Evolutionary conservation across 2,113 vertebrate species (phyloP).

Genomic region (Chionodraco myersi): DNA sequence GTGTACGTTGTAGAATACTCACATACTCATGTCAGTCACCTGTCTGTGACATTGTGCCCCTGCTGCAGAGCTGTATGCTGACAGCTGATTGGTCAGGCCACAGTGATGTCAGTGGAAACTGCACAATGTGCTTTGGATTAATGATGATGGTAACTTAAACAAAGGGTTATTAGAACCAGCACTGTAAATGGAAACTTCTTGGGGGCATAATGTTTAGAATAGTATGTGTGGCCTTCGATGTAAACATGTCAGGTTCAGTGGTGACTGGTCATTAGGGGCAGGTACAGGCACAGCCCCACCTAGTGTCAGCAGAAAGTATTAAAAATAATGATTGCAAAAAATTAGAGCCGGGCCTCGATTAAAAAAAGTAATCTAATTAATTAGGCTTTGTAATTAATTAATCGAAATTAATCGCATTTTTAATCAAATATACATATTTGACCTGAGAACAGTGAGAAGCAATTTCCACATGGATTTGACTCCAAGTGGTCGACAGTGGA

Average conservation of each 20-base stretch:
- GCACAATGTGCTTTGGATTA: background rate
- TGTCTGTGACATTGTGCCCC: background rate
- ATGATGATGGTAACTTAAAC: background rate
- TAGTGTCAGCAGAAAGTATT: too few species aligned
- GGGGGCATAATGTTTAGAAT: background rate
- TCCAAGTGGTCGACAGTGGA: too few species aligned
- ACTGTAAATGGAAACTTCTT: background rate
- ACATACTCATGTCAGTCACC: conserved; percentile 15
- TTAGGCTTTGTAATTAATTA: too few species aligned
- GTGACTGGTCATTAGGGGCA: too few species aligned
- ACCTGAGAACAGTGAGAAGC: too few species aligned
- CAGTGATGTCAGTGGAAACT: conserved; percentile 28
- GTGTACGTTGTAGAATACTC: conserved; percentile 10
- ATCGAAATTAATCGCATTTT: too few species aligned
- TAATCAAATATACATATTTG: too few species aligned
- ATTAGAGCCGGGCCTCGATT: too few species aligned
- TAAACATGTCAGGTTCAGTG: background rate
- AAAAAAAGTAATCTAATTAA: too few species aligned
- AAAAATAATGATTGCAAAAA: too few species aligned
- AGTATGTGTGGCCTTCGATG: background rate
- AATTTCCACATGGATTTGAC: too few species aligned
- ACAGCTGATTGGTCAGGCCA: conserved; percentile 11
- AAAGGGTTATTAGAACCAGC: background rate
- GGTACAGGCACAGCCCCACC: too few species aligned
- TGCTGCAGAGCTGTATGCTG: background rate